These are phyloP conservation scores for Hyalella azteca DNA, from an alignment of 2,888 invertebrate genomes.

Conservation along the genomic window DNA sequence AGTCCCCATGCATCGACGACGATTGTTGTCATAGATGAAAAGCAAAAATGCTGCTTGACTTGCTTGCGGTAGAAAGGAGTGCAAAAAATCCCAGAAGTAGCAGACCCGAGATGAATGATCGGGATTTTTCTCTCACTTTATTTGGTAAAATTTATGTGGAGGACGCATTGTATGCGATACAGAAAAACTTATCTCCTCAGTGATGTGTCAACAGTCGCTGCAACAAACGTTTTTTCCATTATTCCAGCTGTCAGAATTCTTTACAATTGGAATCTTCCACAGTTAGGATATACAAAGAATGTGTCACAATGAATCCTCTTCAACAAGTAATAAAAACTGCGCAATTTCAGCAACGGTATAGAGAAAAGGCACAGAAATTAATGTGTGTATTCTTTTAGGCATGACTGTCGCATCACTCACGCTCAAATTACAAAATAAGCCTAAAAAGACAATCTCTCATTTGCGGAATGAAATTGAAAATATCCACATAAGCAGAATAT, in stretches of 20 bases:
- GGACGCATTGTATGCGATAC: not conserved
- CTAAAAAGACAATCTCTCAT: no score
- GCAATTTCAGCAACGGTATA: no score
- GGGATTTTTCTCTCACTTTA: not conserved
- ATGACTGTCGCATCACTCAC: no score
- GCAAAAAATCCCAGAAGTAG: not conserved
- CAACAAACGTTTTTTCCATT: not conserved
- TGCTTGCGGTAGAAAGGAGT: not conserved
- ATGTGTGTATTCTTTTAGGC: no score
- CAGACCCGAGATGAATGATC: not conserved
- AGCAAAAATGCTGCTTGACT: conserved; percentile 33
- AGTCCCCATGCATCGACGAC: not conserved
- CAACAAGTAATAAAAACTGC: no score
- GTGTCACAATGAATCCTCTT: no score
- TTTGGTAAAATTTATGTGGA: conserved; percentile 5
- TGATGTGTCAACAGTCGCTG: not conserved
- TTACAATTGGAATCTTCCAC: not conserved
- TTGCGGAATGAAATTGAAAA: no score
- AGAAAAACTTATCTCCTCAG: conserved; percentile 3
- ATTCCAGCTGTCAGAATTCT: not conserved
- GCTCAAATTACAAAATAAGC: no score
- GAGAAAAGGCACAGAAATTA: no score
- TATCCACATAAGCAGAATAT: no score
- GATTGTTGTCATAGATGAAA: conserved; percentile 16
- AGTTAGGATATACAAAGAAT: no score